Conservation (phyloP, 2,888 invertebrate genomes). For the Holacanthella duospinosa region DNA sequence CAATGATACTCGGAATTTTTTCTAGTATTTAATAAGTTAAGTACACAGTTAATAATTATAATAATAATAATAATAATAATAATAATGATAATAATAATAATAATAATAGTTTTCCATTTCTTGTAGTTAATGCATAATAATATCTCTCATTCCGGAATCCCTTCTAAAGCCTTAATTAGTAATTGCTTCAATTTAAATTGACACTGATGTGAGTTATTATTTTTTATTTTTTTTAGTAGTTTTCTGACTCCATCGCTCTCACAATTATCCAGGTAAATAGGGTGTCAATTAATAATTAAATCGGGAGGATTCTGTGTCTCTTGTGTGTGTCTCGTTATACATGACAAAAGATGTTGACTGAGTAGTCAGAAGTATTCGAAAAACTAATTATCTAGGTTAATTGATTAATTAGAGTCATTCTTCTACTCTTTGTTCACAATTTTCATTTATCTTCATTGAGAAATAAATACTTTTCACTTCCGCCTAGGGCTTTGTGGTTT, state of each 20-base stretch:
- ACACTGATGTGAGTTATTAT: background rate
- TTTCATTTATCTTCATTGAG: background rate
- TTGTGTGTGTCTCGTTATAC: background rate
- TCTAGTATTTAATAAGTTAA: slow-evolving; percentile 2
- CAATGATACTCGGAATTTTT: too few relatives aligned
- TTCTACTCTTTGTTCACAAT: background rate
- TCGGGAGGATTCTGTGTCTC: background rate
- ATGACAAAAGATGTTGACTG: too few relatives aligned
- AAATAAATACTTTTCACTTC: slow-evolving; percentile 5
- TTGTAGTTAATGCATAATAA: background rate
- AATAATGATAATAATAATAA: background rate
- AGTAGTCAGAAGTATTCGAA: background rate
- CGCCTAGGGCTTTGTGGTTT: too few relatives aligned
- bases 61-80: background rate
- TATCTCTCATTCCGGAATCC: background rate
- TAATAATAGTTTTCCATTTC: background rate
- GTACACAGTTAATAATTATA: background rate
- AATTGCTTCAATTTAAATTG: background rate
- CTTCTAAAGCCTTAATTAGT: slow-evolving; percentile 1
- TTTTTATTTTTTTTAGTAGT: background rate
- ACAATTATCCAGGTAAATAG: background rate
- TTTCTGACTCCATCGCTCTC: background rate
- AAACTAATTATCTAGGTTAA: too few relatives aligned
- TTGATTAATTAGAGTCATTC: too few relatives aligned
- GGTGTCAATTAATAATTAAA: background rate